These are phyloP conservation scores for Xiphophorus maculatus DNA, from an alignment of 2,113 vertebrate genomes.

Conservation along the genomic window DNA sequence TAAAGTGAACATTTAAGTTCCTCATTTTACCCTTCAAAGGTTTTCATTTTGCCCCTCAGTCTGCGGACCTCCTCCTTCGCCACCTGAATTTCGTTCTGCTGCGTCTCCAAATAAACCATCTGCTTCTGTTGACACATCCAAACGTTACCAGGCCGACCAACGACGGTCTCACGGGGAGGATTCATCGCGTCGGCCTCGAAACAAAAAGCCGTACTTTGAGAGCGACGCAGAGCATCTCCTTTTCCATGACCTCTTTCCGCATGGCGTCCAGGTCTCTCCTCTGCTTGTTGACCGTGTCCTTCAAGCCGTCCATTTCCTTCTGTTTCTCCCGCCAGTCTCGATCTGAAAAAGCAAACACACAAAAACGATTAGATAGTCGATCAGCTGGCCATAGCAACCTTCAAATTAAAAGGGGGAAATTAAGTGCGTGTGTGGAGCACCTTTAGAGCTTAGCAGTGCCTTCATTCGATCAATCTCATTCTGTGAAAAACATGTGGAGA, in stretches of 20 bases:
- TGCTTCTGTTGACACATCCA: slow-evolving; percentile 84
- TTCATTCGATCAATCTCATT: slow-evolving; percentile 90
- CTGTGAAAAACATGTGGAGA: slow-evolving; percentile 70
- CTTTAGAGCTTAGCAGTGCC: slow-evolving; percentile 86
- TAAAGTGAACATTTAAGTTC: too few relatives aligned
- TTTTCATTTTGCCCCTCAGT: slow-evolving; percentile 87
- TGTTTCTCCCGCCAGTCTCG: slow-evolving; percentile 87
- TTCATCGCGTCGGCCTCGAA: neutral
- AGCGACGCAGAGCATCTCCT: slow-evolving; percentile 88
- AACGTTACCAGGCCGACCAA: neutral
- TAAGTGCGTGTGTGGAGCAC: slow-evolving; percentile 62
- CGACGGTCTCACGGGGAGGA: neutral
- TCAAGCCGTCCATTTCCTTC: slow-evolving; percentile 81
- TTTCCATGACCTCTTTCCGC: slow-evolving; percentile 82
- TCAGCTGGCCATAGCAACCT: neutral
- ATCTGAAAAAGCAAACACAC: slow-evolving; percentile 69
- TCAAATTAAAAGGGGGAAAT: neutral
- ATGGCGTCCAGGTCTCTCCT: slow-evolving; percentile 84
- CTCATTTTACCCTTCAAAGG: slow-evolving; percentile 85
- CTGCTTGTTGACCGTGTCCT: slow-evolving; percentile 85
- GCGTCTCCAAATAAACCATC: slow-evolving; percentile 91
- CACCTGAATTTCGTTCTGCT: slow-evolving; percentile 84
- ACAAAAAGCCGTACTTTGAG: slow-evolving; percentile 82
- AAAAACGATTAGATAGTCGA: slow-evolving; percentile 34
- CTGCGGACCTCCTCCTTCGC: slow-evolving; percentile 87